Evolutionary conservation across 1,140 invertebrate genomes (phyloP).

Genomic region (Diorhabda carinulata): DNA sequence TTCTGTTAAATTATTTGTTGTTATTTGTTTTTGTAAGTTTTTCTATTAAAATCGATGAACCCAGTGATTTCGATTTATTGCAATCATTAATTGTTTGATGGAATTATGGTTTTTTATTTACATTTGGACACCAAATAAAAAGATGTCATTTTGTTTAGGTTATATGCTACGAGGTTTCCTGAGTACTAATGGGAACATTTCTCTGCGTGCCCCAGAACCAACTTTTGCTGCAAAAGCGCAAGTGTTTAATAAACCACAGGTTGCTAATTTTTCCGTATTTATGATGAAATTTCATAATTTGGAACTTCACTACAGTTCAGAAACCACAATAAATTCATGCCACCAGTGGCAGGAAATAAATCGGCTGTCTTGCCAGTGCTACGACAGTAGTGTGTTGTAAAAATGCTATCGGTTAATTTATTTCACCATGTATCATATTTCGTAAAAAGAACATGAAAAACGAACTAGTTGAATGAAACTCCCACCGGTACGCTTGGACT

Average conservation of each 20-base stretch:
- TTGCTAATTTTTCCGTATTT: slow-evolving; percentile 18
- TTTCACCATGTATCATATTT: slow-evolving; percentile 46
- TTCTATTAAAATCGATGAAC: no score
- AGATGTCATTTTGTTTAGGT: no score
- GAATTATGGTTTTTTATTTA: no score
- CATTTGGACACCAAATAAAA: no score
- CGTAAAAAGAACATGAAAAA: slow-evolving; percentile 34
- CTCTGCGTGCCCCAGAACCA: slow-evolving; percentile 38
- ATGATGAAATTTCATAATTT: slow-evolving; percentile 35
- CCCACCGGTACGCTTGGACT: slow-evolving; percentile 46
- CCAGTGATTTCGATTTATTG: no score
- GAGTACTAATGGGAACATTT: slow-evolving; percentile 40
- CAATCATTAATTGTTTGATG: no score
- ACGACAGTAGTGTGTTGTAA: slow-evolving; percentile 41
- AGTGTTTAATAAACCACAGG: slow-evolving; percentile 24
- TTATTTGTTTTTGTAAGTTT: no score
- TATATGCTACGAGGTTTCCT: slow-evolving; percentile 29
- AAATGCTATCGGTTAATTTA: slow-evolving; percentile 36
- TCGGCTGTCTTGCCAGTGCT: slow-evolving; percentile 35
- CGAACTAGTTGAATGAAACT: slow-evolving; percentile 36
- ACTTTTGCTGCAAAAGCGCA: slow-evolving; percentile 23
- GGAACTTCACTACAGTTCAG: slow-evolving; percentile 39
- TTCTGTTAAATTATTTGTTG: no score
- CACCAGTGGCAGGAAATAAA: slow-evolving; percentile 38
- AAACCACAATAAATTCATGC: slow-evolving; percentile 42